A percentile compares a stretch with the other conserved stretches of the same genome.
Conservation (phyloP, 1,140 invertebrate species). For the Physella acuta region DNA sequence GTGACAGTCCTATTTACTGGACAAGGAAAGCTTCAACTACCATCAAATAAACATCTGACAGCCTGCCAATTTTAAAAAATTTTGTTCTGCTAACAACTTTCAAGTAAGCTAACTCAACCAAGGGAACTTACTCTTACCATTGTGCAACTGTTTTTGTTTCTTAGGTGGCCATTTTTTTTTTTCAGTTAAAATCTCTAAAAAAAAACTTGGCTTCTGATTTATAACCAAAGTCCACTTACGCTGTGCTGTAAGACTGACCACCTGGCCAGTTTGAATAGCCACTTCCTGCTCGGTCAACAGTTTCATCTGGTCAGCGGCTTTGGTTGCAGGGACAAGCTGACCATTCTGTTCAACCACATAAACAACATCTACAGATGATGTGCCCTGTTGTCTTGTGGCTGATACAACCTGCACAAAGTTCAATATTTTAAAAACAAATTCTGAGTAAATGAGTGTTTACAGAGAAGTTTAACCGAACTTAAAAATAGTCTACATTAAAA, state of each 20-base stretch:
- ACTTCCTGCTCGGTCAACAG: conserved; percentile 27
- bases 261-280: conserved; percentile 24
- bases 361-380: conserved; percentile 8
- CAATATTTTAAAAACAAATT: not conserved
- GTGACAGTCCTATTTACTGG: too few relatives aligned
- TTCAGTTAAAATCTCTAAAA: too few relatives aligned
- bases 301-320: conserved; percentile 8
- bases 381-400: not conserved
- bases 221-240: conserved; percentile 21
- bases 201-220: too few relatives aligned
- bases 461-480: too few relatives aligned
- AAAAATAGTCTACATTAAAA: not conserved
- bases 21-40: too few relatives aligned
- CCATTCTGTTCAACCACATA: conserved; percentile 21
- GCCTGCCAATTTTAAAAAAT: too few relatives aligned
- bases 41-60: too few relatives aligned
- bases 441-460: not conserved
- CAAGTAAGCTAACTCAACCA: too few relatives aligned
- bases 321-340: conserved; percentile 8
- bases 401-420: conserved; percentile 12
- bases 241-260: conserved; percentile 19
- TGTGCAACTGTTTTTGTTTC: too few relatives aligned
- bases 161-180: too few relatives aligned
- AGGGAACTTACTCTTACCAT: too few relatives aligned
- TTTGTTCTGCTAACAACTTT: too few relatives aligned